These are phyloP conservation scores for Palythoa caribaeorum DNA, from an alignment of 92 coral and sea anemone species.

Conservation along the genomic window DNA sequence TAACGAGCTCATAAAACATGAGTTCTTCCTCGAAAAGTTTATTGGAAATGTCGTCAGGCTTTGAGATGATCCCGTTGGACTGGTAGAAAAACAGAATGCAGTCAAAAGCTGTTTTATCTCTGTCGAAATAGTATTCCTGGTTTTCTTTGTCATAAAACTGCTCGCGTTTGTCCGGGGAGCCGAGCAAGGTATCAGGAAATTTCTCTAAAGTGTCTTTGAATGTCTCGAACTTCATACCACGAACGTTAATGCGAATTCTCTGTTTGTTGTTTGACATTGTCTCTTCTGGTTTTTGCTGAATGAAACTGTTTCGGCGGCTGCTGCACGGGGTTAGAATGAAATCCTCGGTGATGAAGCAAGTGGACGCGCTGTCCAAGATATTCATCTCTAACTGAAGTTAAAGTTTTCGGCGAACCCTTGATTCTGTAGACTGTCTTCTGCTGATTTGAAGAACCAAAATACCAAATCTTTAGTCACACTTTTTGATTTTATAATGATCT, in stretches of 20 bases:
- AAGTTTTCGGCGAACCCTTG: neutral
- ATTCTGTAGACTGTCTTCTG: neutral
- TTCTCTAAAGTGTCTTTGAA: conserved; percentile 83
- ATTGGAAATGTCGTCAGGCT: conserved; percentile 82
- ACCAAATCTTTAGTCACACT: neutral
- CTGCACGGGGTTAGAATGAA: neutral
- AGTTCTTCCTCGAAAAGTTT: conserved; percentile 81
- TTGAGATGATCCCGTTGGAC: conserved; percentile 89
- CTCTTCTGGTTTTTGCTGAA: neutral
- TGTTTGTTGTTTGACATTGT: neutral
- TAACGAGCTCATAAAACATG: conserved; percentile 75
- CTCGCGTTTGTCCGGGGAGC: conserved; percentile 73
- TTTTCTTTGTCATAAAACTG: conserved; percentile 75
- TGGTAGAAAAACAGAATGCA: conserved; percentile 92
- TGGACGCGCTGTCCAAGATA: neutral
- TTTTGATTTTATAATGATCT: neutral
- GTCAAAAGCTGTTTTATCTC: conserved; percentile 85
- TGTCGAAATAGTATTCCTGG: conserved; percentile 73
- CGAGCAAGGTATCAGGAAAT: conserved; percentile 87
- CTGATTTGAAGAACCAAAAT: neutral
- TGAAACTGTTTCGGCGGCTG: neutral
- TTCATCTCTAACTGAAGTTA: neutral
- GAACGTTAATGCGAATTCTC: conserved; percentile 77
- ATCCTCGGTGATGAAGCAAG: neutral
- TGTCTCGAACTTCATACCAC: conserved; percentile 85